Conservation (phyloP, 2,888 invertebrate genomes). For the Micoletzkya japonica region DNA sequence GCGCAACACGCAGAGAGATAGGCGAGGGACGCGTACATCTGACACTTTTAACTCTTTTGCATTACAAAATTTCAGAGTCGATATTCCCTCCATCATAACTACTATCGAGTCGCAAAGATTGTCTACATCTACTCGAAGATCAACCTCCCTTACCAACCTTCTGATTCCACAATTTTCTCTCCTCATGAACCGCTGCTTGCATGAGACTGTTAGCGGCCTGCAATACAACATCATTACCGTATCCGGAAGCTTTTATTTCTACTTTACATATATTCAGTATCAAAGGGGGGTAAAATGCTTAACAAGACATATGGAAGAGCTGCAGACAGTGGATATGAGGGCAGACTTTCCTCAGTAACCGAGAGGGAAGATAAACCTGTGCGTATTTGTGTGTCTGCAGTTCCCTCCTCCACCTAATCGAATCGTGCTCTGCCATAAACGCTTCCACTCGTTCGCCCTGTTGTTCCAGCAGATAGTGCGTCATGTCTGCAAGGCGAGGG, state of each 20-base stretch:
- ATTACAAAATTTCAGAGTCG: not conserved
- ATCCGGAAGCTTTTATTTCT: no score
- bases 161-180: constrained; percentile 16
- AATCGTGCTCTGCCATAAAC: constrained; percentile 24
- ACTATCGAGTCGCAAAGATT: no score
- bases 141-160: constrained; percentile 4
- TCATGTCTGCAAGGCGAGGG: constrained; percentile 16
- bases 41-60: not conserved
- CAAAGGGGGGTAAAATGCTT: no score
- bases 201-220: constrained; percentile 20
- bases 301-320: no score
- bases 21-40: constrained; percentile 23
- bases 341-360: no score
- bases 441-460: constrained; percentile 23
- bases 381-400: constrained; percentile 24
- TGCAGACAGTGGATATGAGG: no score
- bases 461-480: constrained; percentile 17
- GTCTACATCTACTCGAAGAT: no score
- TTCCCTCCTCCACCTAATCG: constrained; percentile 24
- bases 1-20: constrained; percentile 16
- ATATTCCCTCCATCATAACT: no score
- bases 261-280: no score
- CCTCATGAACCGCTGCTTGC: not conserved
- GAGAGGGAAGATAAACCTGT: constrained; percentile 1
- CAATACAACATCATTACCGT: no score